A percentile compares a stretch with the other conserved stretches of the same genome.
Evolutionary conservation across 1,140 invertebrate genomes (phyloP).

Genomic region (Meteorus sp.): DNA sequence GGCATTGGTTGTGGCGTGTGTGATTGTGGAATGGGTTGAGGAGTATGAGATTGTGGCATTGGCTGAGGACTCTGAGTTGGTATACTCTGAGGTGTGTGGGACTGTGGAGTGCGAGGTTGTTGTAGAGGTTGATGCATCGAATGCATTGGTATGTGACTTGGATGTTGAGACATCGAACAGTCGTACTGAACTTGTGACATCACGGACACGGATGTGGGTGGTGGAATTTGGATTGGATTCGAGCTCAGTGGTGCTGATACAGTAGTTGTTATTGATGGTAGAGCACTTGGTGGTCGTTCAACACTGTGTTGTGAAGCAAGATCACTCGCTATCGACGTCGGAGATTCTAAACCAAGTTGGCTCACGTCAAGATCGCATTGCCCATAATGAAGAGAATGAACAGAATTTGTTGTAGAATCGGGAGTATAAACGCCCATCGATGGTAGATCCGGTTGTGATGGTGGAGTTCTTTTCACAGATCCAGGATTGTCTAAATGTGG

Average conservation of each 20-base stretch:
- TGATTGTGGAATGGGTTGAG: constrained; percentile 34
- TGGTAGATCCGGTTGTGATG: constrained; percentile 66
- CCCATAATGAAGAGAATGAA: constrained; percentile 78
- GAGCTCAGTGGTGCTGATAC: constrained; percentile 39
- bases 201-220: constrained; percentile 47
- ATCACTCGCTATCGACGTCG: constrained; percentile 83
- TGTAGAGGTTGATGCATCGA: constrained; percentile 53
- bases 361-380: constrained; percentile 81
- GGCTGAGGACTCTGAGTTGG: constrained; percentile 52
- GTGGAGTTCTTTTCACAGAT: constrained; percentile 62
- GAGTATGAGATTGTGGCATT: constrained; percentile 41
- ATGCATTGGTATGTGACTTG: constrained; percentile 48
- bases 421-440: constrained; percentile 83
- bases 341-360: constrained; percentile 82
- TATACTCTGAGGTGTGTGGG: constrained; percentile 50
- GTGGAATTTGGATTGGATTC: constrained; percentile 47
- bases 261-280: constrained; percentile 49
- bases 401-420: constrained; percentile 82
- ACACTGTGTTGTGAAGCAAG: constrained; percentile 76
- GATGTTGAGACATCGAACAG: constrained; percentile 50
- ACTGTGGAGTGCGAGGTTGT: constrained; percentile 50
- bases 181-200: constrained; percentile 50
- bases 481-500: constrained; percentile 61
- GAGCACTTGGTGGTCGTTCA: constrained; percentile 61
- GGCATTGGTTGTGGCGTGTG: constrained; percentile 40